Base-by-base conservation (phyloP, 2,797 vertebrate species). In the Masticophis lateralis region DNA sequence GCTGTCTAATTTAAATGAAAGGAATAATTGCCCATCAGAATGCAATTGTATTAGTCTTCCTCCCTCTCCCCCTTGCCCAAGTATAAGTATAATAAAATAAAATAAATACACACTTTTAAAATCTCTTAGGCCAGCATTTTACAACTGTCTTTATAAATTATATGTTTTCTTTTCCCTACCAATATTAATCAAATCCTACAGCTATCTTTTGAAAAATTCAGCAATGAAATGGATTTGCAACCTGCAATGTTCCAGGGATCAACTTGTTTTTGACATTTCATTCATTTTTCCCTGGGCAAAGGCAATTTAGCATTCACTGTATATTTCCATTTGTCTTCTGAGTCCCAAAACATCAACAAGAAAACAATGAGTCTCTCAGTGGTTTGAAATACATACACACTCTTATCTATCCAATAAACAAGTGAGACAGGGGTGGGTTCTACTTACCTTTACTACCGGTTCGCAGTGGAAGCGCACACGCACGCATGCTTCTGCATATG, bases 271-370 rank as follows among this genome's bases (percentile, higher is more conserved):
- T 94, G 86, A 74, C 12, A 92, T 97, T 96, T 97, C 91, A 88
- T 93, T 95, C 94, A 91, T 91, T 92, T 94, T 94, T 96, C 95
- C 94, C 55, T 93, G 25, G 86, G 95, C 92, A 95, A 95, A 96
- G 92, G 91, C 90, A 51, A 16, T 47, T 94, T 69, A 86, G 56
- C 32, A 92, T 89, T 94, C 87, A 90, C 90, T 88, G 93, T 96
- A 96, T 97, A 94, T 97, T 95, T 97, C 98, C 97, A 97, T 98
- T 96, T 96, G 92, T 97, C 96, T 97, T 95, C 25, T 32, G 60
- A 96, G 66, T 88, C 53, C 22, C 74, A 56, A 94, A 95, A 96
- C 93, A 18, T 94, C 95, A 96, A 97, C 91, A 95, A 93, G 89
- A 92, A 91, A 95, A 94, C 88, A 89, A 10, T 32, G 25, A 51